These are phyloP conservation scores for Corbicula japonica DNA, from an alignment of 2,888 invertebrate species.

Conservation along the genomic window DNA sequence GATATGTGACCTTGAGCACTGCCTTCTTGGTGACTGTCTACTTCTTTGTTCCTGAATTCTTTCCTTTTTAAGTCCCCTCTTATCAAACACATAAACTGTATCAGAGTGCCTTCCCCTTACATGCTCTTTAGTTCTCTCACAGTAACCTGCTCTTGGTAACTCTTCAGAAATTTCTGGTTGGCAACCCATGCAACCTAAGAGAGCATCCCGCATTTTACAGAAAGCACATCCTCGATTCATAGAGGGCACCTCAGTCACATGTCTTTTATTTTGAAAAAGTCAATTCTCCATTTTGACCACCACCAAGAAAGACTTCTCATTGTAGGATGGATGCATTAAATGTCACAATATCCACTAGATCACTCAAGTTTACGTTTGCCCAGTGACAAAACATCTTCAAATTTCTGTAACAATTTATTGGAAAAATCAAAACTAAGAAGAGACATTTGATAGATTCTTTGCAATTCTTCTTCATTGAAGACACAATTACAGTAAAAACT, in stretches of 20 bases:
- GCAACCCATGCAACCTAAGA: constrained; percentile 66
- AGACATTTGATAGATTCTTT: too few species aligned
- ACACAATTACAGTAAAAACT: too few species aligned
- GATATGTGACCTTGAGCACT: constrained; percentile 16
- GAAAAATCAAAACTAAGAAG: too few species aligned
- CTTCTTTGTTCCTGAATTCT: background rate
- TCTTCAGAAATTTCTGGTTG: constrained; percentile 51
- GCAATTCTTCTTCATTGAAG: too few species aligned
- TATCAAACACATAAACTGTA: constrained; percentile 32
- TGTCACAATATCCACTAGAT: background rate
- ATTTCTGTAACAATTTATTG: too few species aligned
- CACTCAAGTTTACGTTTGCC: background rate
- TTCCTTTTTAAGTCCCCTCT: constrained; percentile 25
- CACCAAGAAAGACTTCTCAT: background rate
- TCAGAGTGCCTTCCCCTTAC: constrained; percentile 38
- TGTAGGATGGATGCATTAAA: too few species aligned
- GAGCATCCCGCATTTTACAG: constrained; percentile 69
- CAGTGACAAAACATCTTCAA: too few species aligned
- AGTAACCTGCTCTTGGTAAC: constrained; percentile 31
- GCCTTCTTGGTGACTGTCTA: constrained; percentile 8
- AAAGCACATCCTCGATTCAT: constrained; percentile 68
- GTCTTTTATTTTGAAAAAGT: constrained; percentile 14
- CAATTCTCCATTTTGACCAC: constrained; percentile 18
- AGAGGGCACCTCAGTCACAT: constrained; percentile 31
- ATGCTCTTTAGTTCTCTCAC: constrained; percentile 32